Evolutionary conservation across 2,888 invertebrate genomes (phyloP), one percentile per base, ranked within the genome.

Genomic region (Hirtodrosophila cameraria): DNA sequence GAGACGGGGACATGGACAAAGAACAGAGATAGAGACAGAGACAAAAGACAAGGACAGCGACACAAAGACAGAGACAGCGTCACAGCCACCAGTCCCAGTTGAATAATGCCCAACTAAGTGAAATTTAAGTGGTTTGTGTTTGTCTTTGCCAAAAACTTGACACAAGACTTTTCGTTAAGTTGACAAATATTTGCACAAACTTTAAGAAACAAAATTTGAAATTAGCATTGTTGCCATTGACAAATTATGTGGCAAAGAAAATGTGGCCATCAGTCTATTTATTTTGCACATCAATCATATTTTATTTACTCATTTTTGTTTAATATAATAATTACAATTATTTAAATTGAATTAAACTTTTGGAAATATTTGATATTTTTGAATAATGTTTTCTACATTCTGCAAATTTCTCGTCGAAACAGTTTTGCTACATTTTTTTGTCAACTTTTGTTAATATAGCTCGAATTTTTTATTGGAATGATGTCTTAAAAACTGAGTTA

Each of bases 41-140:
- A n/a, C n/a, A n/a, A n/a, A n/a, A n/a, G 23, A 23, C 16, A 27
- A 1, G 9, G 16, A 16, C 3, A 9, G 27, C n/a, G n/a, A n/a
- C n/a, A n/a, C n/a, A n/a, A n/a, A n/a, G 23, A 23, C 16, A 27
- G 3, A 12, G 16, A 16, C 3, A 9, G 27, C n/a, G n/a, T n/a
- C n/a, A n/a, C n/a, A n/a, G n/a, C n/a, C n/a, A n/a, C 2, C 8
- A 8, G 15, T 5, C 6, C 1, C 20, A 20, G 9, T 30, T 38
- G 33, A 23, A 27, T 11, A 42, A 46, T 54, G 48, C 72, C 43
- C 55, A 59, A 81, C 71, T 78, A 75, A 85, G 71, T 67, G 62
- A 43, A 65, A 67, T 62, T 78, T 54, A 57, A 81, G 67, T 71
- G 69, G 28, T 46, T 67, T 54, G 18, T 46, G 48, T 48, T 45